phyloP scores from a whole-genome alignment of 2,113 vertebrate genomes.

The Lichenostomus cassidix region DNA sequence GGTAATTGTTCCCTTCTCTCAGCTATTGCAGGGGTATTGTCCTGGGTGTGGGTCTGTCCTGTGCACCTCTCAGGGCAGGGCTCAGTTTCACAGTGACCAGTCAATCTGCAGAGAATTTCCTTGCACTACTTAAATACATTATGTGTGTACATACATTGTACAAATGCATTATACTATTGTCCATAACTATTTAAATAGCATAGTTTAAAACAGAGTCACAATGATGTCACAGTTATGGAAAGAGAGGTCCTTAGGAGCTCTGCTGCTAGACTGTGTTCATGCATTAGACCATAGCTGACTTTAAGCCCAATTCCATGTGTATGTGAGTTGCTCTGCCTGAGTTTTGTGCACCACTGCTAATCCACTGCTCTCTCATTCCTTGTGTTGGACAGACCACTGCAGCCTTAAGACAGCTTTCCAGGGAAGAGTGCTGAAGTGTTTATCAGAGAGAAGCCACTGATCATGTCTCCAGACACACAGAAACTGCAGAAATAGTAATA shows the following conservation, averaged over 20 bases:
- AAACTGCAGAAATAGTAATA: neutral
- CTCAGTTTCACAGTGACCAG: neutral
- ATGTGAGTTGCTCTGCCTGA: neutral
- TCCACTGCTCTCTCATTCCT: neutral
- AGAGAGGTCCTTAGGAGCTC: neutral
- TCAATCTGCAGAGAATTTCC: neutral
- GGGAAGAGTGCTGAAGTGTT: neutral
- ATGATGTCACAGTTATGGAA: neutral
- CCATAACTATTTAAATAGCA: neutral
- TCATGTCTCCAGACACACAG: neutral
- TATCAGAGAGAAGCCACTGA: neutral
- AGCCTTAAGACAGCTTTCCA: neutral
- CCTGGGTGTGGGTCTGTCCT: neutral
- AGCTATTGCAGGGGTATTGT: neutral
- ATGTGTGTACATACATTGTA: fast-evolving
- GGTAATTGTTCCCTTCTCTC: neutral
- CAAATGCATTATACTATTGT: neutral
- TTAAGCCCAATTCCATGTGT: neutral
- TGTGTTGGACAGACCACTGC: neutral
- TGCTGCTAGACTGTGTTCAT: neutral
- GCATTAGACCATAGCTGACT: fast-evolving
- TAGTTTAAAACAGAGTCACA: neutral
- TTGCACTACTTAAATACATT: neutral
- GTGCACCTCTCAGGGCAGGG: neutral
- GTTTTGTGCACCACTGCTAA: neutral